A percentile compares a stretch with the other conserved stretches of the same genome.
Conservation (phyloP, 1,140 invertebrate genomes). For the Nasonia longicornis region DNA sequence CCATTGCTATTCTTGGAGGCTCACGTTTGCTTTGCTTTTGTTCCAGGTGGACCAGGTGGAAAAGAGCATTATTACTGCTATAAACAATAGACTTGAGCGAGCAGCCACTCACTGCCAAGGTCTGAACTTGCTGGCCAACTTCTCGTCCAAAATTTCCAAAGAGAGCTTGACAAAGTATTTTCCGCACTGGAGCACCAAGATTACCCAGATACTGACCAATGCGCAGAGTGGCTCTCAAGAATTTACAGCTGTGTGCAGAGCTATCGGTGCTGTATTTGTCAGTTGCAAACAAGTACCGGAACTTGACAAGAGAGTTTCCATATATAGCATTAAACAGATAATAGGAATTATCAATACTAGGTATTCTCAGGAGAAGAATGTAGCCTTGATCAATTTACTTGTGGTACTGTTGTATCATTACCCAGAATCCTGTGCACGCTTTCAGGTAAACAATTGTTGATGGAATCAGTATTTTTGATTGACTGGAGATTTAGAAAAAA, state of each 20-base stretch:
- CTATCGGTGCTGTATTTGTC: slow-evolving; percentile 15
- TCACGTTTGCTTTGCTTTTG: neutral
- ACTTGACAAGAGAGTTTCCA: slow-evolving; percentile 35
- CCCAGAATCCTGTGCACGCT: slow-evolving; percentile 35
- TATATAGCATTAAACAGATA: slow-evolving; percentile 21
- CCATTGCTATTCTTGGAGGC: neutral
- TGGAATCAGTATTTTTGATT: neutral
- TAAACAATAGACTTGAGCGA: slow-evolving; percentile 29
- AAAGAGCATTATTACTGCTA: slow-evolving; percentile 14
- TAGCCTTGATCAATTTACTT: slow-evolving; percentile 15
- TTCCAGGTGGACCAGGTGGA: neutral
- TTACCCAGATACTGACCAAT: slow-evolving; percentile 31
- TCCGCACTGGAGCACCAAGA: slow-evolving; percentile 21
- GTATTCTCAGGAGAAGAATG: slow-evolving; percentile 24
- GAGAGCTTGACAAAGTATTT: slow-evolving; percentile 32
- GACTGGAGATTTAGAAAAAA: neutral
- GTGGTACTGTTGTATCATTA: slow-evolving; percentile 24
- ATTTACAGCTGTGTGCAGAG: neutral
- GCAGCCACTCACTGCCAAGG: slow-evolving; percentile 25
- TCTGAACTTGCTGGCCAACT: slow-evolving; percentile 28
- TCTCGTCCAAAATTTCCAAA: neutral
- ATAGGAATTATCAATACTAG: neutral
- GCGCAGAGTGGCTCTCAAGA: neutral
- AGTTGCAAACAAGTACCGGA: slow-evolving; percentile 21
- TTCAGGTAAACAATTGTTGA: slow-evolving; percentile 26